Conservation (phyloP, 2,113 vertebrate genomes). For the Rhizomys pruinosus region DNA sequence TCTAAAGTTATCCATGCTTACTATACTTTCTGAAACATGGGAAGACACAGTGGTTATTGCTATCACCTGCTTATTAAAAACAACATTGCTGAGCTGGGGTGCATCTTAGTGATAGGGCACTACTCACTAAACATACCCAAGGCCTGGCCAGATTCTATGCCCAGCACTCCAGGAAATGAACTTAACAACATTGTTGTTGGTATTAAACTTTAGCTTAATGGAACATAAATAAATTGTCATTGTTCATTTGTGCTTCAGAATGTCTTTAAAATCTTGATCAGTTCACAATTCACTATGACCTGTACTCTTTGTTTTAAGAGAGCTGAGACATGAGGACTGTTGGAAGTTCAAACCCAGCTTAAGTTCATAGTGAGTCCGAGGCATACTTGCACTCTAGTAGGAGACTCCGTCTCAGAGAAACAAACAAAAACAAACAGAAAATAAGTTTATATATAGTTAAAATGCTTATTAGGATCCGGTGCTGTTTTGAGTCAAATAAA, state of each 20-base stretch:
- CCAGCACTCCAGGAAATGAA: neutral
- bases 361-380: neutral
- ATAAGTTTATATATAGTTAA: conserved; percentile 30
- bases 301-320: neutral
- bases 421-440: neutral
- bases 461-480: conserved; percentile 22
- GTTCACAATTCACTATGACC: conserved; percentile 9
- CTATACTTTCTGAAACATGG: neutral
- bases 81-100: no score
- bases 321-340: neutral
- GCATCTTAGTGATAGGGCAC: neutral
- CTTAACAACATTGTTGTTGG: neutral
- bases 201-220: neutral
- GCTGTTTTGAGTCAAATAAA: conserved; percentile 54
- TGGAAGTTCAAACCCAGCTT: neutral
- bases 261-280: conserved; percentile 44
- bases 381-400: neutral
- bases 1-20: conserved; percentile 13
- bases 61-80: neutral
- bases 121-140: neutral
- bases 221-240: neutral
- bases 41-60: neutral
- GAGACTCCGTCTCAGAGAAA: neutral
- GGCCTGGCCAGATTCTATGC: neutral
- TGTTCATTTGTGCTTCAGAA: neutral